Conservation (phyloP, 2,113 vertebrate genomes). For the Atractosteus spatula region DNA sequence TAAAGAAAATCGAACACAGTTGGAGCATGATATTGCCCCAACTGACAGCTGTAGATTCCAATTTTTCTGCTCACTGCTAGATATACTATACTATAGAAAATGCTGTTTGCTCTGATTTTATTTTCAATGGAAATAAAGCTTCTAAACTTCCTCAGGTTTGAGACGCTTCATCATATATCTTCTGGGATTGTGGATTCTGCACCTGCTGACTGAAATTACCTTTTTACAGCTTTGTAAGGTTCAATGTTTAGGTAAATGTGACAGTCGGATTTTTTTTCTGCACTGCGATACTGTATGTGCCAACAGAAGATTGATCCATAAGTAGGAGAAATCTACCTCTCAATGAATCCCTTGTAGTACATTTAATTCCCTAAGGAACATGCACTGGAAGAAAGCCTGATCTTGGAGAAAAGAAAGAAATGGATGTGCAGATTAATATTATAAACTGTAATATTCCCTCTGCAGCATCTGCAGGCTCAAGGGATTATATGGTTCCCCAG, state of each 20-base stretch:
- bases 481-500: constrained; percentile 82
- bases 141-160: too few species aligned
- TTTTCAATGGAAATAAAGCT: too few species aligned
- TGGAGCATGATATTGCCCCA: too few species aligned
- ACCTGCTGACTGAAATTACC: too few species aligned
- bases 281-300: constrained; percentile 64
- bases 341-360: constrained; percentile 75
- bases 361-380: constrained; percentile 72
- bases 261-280: constrained; percentile 50
- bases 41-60: too few species aligned
- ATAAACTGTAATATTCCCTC: constrained; percentile 84
- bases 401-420: constrained; percentile 67
- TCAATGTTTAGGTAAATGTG: constrained; percentile 65
- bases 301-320: constrained; percentile 65
- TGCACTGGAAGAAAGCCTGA: constrained; percentile 57
- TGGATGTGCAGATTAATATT: constrained; percentile 80
- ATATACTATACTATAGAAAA: too few species aligned
- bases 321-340: constrained; percentile 72
- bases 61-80: too few species aligned
- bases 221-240: constrained; percentile 54
- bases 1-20: too few species aligned
- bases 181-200: too few species aligned
- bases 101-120: too few species aligned
- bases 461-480: constrained; percentile 73
- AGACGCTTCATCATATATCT: too few species aligned